These are phyloP conservation scores for Hemicentrotus pulcherrimus DNA, from an alignment of 35 echinoderm and acorn worm species.

Conservation along the genomic window DNA sequence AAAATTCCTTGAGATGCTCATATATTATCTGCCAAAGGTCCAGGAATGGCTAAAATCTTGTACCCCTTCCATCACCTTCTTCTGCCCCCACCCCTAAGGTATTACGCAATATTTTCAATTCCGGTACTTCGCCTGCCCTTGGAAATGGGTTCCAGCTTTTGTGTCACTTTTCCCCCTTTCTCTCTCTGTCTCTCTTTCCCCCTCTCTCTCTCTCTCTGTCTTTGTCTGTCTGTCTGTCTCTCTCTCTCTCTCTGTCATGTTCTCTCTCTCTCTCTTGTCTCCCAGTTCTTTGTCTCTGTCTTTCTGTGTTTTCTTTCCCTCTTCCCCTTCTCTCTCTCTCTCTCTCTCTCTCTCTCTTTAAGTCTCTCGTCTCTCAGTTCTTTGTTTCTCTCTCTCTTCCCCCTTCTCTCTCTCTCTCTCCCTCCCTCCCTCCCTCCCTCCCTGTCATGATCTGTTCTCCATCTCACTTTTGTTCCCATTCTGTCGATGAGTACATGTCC, in stretches of 20 bases:
- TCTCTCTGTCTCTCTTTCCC: not conserved
- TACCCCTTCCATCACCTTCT: not conserved
- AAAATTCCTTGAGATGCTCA: too few species aligned
- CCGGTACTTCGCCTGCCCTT: not conserved
- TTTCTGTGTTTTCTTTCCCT: not conserved
- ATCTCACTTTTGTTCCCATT: constrained; percentile 32
- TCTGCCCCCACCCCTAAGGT: not conserved
- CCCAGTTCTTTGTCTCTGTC: not conserved
- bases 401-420: not conserved
- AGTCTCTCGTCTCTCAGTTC: not conserved
- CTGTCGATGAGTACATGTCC: not conserved
- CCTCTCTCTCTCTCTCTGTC: not conserved
- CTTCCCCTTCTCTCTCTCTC: not conserved
- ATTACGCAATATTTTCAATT: constrained; percentile 20
- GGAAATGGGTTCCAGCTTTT: not conserved
- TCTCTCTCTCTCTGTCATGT: not conserved
- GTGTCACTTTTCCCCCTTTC: not conserved
- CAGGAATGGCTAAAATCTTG: not conserved
- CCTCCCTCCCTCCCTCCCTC: not conserved
- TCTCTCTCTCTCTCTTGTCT: not conserved
- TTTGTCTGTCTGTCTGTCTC: not conserved
- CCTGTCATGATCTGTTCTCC: not conserved
- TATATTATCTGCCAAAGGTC: not conserved
- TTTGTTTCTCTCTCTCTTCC: not conserved
- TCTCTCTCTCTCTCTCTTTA: not conserved